A percentile compares a stretch with the other conserved stretches of the same genome.
phyloP scores from a whole-genome alignment of 2,888 invertebrate species.

The Agonopterix subpropinquella region DNA sequence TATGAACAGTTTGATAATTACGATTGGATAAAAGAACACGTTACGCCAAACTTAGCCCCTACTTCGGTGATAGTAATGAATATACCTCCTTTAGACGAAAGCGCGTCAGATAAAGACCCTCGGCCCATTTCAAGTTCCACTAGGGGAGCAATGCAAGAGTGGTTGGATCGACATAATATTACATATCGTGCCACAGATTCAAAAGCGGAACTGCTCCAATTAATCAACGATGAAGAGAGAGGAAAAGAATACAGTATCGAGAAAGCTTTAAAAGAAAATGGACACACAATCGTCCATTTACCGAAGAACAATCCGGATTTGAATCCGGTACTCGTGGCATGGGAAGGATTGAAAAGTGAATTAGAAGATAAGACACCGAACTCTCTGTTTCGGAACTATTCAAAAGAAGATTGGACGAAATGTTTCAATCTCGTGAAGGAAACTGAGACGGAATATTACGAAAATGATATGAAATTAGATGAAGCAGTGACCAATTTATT shows the following conservation, averaged over 20 bases:
- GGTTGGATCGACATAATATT: slow-evolving; percentile 2
- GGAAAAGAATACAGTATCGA: not conserved
- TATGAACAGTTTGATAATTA: slow-evolving; percentile 1
- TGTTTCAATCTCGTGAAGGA: slow-evolving; percentile 3
- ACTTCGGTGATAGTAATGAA: slow-evolving; percentile 5
- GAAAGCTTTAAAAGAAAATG: slow-evolving; percentile 1
- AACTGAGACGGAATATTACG: slow-evolving; percentile 6
- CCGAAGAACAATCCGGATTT: slow-evolving; percentile 3
- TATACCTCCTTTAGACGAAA: not conserved
- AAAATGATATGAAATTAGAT: slow-evolving; percentile 2
- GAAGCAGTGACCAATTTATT: not conserved
- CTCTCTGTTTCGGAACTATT: not conserved
- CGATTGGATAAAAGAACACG: slow-evolving; percentile 4
- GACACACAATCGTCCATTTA: slow-evolving; percentile 3
- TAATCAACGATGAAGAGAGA: not conserved
- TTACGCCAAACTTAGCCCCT: slow-evolving; percentile 2
- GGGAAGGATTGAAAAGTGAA: slow-evolving; percentile 3
- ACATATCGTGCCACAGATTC: not conserved
- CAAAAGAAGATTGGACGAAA: slow-evolving; percentile 3
- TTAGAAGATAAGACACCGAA: not conserved
- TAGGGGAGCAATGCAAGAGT: not conserved
- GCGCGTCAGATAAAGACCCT: not conserved
- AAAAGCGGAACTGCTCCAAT: not conserved
- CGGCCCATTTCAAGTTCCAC: not conserved
- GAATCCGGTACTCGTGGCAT: slow-evolving; percentile 2